phyloP scores from a whole-genome alignment of 2,888 invertebrate species.

The Elaeidobius kamerunicus region DNA sequence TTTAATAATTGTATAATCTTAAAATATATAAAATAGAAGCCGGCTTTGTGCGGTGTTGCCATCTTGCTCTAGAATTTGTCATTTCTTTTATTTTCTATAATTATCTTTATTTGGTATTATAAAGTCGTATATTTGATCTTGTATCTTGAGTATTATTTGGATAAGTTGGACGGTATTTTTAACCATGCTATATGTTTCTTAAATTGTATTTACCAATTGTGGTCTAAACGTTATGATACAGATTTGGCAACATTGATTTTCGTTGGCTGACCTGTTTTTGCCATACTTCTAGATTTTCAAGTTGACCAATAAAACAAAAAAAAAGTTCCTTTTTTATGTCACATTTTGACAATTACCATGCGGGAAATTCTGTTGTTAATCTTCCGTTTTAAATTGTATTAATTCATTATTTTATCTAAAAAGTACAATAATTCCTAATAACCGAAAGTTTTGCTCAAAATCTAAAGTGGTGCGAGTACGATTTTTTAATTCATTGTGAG shows the following conservation, averaged over 20 bases:
- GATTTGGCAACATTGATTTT: background rate
- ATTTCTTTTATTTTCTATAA: too few relatives aligned
- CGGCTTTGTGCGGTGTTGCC: background rate
- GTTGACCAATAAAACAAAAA: constrained; percentile 6
- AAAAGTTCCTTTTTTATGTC: constrained; percentile 32
- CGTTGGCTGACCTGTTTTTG: constrained; percentile 4
- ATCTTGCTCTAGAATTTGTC: background rate
- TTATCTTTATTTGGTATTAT: too few relatives aligned
- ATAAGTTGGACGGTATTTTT: too few relatives aligned
- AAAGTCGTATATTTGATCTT: too few relatives aligned
- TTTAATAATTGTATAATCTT: background rate
- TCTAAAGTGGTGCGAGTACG: constrained; percentile 4
- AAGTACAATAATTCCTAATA: constrained; percentile 2
- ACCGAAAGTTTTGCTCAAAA: constrained; percentile 1
- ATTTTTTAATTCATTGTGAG: constrained; percentile 17
- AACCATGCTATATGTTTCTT: too few relatives aligned
- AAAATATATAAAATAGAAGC: too few relatives aligned
- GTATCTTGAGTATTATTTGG: too few relatives aligned
- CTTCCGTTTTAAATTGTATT: constrained; percentile 16
- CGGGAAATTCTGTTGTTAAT: constrained; percentile 38
- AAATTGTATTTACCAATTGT: too few relatives aligned
- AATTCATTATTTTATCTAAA: constrained; percentile 6
- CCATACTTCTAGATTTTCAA: background rate
- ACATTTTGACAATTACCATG: constrained; percentile 41
- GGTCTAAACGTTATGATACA: background rate